Conservation (phyloP, 1,140 invertebrate genomes). For the Drosophila varians region DNA sequence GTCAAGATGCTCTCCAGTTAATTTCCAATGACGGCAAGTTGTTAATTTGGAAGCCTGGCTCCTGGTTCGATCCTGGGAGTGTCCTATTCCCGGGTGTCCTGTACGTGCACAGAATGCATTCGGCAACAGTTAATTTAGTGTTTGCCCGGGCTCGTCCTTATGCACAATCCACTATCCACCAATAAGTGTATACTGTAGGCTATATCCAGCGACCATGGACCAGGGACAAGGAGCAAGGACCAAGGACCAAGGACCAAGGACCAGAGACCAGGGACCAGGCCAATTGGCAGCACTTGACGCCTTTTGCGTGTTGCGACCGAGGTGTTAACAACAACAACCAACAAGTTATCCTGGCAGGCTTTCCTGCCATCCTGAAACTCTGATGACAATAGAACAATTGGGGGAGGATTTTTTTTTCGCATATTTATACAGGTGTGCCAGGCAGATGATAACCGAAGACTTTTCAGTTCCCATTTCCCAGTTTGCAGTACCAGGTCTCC, state of each 20-base stretch:
- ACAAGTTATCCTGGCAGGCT: conserved; percentile 27
- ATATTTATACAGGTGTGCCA: conserved; percentile 55
- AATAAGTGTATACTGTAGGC: neutral
- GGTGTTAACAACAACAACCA: conserved; percentile 60
- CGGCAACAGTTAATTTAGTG: conserved; percentile 21
- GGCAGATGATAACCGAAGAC: conserved; percentile 51
- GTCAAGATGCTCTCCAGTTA: neutral
- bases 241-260: neutral
- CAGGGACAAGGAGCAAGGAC: too few species aligned
- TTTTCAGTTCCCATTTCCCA: neutral
- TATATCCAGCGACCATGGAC: neutral
- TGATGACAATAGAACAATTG: conserved; percentile 62
- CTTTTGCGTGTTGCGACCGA: conserved; percentile 56
- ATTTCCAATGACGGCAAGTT: neutral
- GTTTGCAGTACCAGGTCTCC: neutral
- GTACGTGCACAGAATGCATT: conserved; percentile 1
- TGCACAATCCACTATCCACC: neutral
- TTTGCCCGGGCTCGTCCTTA: conserved; percentile 1
- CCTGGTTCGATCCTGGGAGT: neutral
- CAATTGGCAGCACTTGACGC: conserved; percentile 37
- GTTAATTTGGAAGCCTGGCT: neutral
- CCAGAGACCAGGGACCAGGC: neutral
- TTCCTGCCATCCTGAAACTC: conserved; percentile 4
- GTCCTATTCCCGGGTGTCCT: neutral
- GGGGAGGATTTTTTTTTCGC: conserved; percentile 34